Percentiles rank a stretch among this genome's conserved stretches.
phyloP scores from a whole-genome alignment of 2,888 invertebrate genomes.

The Tholera decimalis region DNA sequence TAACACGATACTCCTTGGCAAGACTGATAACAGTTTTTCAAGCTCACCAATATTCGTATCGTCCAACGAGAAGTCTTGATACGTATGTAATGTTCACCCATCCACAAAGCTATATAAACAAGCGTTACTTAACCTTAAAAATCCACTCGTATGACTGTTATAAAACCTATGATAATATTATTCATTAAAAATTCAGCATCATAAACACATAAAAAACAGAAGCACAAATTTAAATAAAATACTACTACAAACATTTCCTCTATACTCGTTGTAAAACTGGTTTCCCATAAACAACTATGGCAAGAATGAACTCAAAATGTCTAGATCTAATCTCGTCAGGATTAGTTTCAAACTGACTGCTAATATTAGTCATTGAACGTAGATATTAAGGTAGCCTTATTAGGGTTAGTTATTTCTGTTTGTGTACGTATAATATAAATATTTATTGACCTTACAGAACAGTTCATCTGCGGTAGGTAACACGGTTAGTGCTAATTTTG shows the following conservation, averaged over 20 bases:
- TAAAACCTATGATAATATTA: slow-evolving; percentile 11
- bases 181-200: slow-evolving; percentile 22
- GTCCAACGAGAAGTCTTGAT: no score
- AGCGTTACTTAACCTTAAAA: no score
- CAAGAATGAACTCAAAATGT: slow-evolving; percentile 41
- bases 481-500: no score
- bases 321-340: slow-evolving; percentile 51
- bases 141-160: neutral
- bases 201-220: slow-evolving; percentile 15
- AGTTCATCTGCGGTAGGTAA: neutral
- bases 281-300: slow-evolving; percentile 41
- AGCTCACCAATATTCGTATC: no score
- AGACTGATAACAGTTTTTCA: no score
- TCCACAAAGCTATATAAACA: no score
- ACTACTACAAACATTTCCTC: slow-evolving; percentile 13
- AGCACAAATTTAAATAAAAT: slow-evolving; percentile 12
- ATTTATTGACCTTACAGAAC: neutral
- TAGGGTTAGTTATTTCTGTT: slow-evolving; percentile 12
- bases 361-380: slow-evolving; percentile 38
- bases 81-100: no score
- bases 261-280: slow-evolving; percentile 37
- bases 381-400: slow-evolving; percentile 24
- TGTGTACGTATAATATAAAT: no score
- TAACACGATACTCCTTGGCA: no score
- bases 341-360: slow-evolving; percentile 46